phyloP scores from a whole-genome alignment of 2,113 vertebrate genomes.

The Chlorodrepanis virens region DNA sequence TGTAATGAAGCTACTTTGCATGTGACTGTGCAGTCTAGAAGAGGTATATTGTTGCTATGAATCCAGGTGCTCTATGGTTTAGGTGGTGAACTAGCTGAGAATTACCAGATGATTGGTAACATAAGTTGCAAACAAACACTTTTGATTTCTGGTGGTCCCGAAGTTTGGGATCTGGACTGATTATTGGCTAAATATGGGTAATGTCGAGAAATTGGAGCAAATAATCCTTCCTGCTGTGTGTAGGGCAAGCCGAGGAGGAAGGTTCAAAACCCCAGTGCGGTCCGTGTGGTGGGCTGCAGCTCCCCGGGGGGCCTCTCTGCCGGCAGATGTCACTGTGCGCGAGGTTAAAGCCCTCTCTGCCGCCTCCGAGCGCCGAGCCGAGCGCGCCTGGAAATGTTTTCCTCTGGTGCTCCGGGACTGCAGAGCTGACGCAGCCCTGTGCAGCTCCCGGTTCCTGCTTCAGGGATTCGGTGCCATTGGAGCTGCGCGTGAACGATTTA shows the following conservation, averaged over 20 bases:
- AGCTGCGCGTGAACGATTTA: background rate
- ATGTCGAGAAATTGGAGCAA: background rate
- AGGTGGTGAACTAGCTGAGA: background rate
- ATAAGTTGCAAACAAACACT: background rate
- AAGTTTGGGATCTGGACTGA: background rate
- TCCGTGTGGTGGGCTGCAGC: background rate
- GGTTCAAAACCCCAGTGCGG: background rate
- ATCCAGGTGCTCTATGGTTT: background rate
- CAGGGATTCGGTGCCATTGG: background rate
- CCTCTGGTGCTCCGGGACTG: background rate
- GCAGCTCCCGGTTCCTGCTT: background rate
- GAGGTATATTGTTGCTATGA: background rate
- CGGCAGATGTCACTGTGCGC: conserved; percentile 65
- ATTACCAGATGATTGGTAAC: background rate
- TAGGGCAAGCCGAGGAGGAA: background rate
- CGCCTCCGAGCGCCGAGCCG: background rate
- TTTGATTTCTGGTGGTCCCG: background rate
- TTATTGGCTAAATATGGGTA: background rate
- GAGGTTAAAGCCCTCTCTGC: background rate
- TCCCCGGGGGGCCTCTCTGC: background rate
- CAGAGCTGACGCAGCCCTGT: background rate
- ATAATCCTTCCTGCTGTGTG: background rate
- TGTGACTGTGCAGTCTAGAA: background rate
- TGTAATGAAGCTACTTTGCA: background rate
- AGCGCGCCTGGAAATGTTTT: background rate